phyloP scores from a whole-genome alignment of 2,888 invertebrate genomes.

The Nysson spinosus region DNA sequence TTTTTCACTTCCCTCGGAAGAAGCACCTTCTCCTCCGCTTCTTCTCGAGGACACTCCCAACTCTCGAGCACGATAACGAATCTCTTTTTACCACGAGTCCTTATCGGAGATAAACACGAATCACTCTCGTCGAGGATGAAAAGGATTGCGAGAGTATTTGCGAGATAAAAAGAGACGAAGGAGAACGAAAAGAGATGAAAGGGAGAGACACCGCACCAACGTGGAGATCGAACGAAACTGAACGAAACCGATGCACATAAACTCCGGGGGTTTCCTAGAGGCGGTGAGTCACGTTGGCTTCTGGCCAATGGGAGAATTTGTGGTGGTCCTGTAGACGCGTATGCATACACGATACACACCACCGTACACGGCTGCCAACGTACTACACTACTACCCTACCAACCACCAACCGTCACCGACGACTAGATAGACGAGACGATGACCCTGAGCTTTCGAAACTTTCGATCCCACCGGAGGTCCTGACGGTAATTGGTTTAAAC shows the following conservation, averaged over 20 bases:
- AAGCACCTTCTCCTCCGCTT: neutral
- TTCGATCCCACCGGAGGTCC: neutral
- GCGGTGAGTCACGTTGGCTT: conserved; percentile 74
- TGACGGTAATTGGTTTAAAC: conserved; percentile 15
- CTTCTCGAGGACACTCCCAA: conserved; percentile 34
- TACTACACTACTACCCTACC: no score
- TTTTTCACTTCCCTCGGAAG: no score
- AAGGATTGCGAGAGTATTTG: neutral
- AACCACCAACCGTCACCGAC: conserved; percentile 3
- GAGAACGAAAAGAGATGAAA: conserved; percentile 25
- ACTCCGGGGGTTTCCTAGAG: conserved; percentile 70
- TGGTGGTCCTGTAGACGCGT: conserved; percentile 38
- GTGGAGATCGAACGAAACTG: conserved; percentile 70
- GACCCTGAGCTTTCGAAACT: conserved; percentile 37
- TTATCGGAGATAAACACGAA: no score
- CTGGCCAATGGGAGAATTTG: conserved; percentile 67
- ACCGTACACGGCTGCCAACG: no score
- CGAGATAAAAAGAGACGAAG: conserved; percentile 3
- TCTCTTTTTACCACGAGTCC: neutral
- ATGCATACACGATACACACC: conserved; percentile 37
- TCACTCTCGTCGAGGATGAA: conserved; percentile 2
- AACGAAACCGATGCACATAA: conserved; percentile 51
- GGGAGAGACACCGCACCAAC: conserved; percentile 53
- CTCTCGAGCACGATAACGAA: neutral
- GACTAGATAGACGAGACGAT: conserved; percentile 34